Conservation (phyloP, 2,888 invertebrate genomes). For the Zonitis immaculata region DNA sequence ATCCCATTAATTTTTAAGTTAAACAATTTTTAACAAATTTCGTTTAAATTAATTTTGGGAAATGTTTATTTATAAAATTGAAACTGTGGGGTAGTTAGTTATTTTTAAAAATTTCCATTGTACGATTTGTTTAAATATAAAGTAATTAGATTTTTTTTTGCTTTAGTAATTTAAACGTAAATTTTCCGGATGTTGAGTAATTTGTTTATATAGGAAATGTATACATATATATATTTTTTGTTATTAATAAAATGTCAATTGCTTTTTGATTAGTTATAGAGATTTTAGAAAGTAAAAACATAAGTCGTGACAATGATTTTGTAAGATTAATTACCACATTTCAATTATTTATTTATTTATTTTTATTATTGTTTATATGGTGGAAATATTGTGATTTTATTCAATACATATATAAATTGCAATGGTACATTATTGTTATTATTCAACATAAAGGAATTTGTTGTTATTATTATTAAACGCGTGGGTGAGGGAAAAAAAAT, state of each 20-base stretch:
- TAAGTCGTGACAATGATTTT: neutral
- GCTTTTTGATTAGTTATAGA: neutral
- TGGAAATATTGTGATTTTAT: too few relatives aligned
- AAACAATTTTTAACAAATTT: constrained; percentile 15
- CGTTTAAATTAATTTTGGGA: neutral
- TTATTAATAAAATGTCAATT: neutral
- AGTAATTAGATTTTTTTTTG: too few relatives aligned
- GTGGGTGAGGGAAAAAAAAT: neutral
- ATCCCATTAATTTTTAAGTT: constrained; percentile 15
- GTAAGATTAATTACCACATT: neutral
- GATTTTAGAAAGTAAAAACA: constrained; percentile 1
- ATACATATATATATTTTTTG: neutral
- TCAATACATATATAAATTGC: too few relatives aligned
- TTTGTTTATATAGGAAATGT: neutral
- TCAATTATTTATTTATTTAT: too few relatives aligned
- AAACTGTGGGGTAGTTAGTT: constrained; percentile 8
- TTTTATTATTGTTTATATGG: too few relatives aligned
- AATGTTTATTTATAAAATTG: constrained; percentile 12
- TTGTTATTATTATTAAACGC: neutral
- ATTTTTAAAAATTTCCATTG: constrained; percentile 17
- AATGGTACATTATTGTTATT: neutral
- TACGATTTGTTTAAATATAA: too few relatives aligned
- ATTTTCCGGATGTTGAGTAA: too few relatives aligned
- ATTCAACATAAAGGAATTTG: neutral
- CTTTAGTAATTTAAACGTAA: too few relatives aligned